These are phyloP conservation scores for Equus przewalskii DNA, from an alignment of 2,113 vertebrate genomes.

Conservation along the genomic window DNA sequence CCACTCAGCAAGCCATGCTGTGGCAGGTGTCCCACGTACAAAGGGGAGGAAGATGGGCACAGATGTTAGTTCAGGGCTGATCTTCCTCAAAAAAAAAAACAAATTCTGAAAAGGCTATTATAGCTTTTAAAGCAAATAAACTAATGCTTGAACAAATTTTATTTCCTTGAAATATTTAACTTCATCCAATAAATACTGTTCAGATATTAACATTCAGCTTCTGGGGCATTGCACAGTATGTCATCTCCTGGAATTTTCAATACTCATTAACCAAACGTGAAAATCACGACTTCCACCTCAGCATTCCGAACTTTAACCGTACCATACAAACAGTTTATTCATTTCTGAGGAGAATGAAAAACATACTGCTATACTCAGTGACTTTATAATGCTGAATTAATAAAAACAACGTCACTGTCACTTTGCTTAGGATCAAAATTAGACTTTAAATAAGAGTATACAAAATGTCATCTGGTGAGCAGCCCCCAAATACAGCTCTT, in stretches of 20 bases:
- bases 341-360: constrained; percentile 33
- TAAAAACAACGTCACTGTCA: background rate
- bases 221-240: background rate
- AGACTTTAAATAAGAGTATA: background rate
- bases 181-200: constrained; percentile 45
- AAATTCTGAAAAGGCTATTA: background rate
- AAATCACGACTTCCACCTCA: background rate
- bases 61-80: too few species aligned
- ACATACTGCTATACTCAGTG: background rate
- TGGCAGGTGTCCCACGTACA: too few species aligned
- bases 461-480: background rate
- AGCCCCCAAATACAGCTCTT: background rate
- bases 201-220: constrained; percentile 15
- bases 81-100: too few species aligned
- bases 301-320: constrained; percentile 13
- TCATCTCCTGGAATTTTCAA: background rate
- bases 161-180: constrained; percentile 55
- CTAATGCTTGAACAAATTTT: constrained; percentile 26
- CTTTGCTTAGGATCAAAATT: constrained; percentile 24
- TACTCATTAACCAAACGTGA: background rate
- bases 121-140: constrained; percentile 49
- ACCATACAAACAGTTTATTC: background rate
- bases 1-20: too few species aligned
- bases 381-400: constrained; percentile 4
- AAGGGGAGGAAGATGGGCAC: too few species aligned